Percentiles rank a stretch among this genome's conserved stretches.
phyloP scores from a whole-genome alignment of 35 echinoderm and acorn worm species.

The Apostichopus parvimensis region DNA sequence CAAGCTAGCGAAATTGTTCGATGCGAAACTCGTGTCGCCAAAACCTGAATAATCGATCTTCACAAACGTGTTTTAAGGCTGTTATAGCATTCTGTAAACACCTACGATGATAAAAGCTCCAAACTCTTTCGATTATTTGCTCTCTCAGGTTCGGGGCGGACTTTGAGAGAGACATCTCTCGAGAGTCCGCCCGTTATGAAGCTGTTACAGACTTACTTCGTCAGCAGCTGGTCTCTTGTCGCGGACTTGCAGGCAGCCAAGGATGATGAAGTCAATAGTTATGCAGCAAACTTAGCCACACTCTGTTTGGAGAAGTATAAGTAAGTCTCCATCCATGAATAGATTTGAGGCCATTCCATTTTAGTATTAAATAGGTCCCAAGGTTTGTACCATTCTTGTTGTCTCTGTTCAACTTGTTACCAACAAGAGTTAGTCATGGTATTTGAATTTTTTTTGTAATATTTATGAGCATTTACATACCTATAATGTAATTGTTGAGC shows the following conservation, averaged over 20 bases:
- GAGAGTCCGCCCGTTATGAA: slow-evolving; percentile 93
- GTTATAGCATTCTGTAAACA: background rate
- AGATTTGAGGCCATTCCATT: no score
- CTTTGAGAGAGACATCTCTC: slow-evolving; percentile 96
- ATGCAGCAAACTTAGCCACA: slow-evolving; percentile 64
- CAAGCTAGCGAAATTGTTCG: no score
- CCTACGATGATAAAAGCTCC: background rate
- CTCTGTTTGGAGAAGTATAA: slow-evolving; percentile 74
- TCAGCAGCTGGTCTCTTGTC: slow-evolving; percentile 92
- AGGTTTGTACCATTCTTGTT: no score
- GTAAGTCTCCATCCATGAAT: slow-evolving; percentile 55
- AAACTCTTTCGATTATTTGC: background rate
- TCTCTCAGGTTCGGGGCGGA: slow-evolving; percentile 92
- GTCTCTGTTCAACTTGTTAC: no score
- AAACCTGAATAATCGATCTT: no score
- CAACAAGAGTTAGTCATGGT: no score
- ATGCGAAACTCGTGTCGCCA: no score
- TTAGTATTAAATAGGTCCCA: no score
- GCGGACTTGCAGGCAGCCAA: slow-evolving; percentile 73
- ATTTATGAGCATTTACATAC: no score
- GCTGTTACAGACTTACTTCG: slow-evolving; percentile 75
- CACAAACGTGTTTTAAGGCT: background rate
- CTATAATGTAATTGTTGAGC: no score
- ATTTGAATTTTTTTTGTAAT: no score
- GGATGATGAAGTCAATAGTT: slow-evolving; percentile 37